Conservation (phyloP, 2,888 invertebrate genomes). For the Phymatocera aterrima region DNA sequence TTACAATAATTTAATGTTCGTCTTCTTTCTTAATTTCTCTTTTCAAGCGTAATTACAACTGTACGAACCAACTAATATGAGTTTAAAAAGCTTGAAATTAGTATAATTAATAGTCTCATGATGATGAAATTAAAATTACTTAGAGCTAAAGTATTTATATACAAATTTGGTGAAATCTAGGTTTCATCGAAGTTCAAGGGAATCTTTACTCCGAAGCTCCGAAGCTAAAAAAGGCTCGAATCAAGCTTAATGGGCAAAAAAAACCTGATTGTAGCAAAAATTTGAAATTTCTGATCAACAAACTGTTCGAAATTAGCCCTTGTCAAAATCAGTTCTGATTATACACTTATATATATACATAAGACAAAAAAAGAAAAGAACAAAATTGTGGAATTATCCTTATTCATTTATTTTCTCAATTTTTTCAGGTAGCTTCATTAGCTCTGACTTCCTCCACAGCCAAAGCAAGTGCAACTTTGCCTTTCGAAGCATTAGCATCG, state of each 20-base stretch:
- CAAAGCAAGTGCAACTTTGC: constrained; percentile 62
- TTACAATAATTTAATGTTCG: too few relatives aligned
- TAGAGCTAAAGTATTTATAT: not conserved
- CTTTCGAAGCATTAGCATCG: constrained; percentile 67
- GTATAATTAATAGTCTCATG: not conserved
- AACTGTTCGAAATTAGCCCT: too few relatives aligned
- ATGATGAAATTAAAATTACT: not conserved
- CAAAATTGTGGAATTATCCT: too few relatives aligned
- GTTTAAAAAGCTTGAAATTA: not conserved
- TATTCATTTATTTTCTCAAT: not conserved
- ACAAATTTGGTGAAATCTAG: not conserved
- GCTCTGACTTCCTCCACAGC: constrained; percentile 65
- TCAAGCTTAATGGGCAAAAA: too few relatives aligned
- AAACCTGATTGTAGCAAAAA: too few relatives aligned
- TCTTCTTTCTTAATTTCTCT: not conserved
- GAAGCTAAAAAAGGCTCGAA: too few relatives aligned
- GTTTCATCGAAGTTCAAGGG: not conserved
- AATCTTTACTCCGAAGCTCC: not conserved
- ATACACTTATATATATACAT: too few relatives aligned
- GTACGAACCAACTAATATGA: not conserved
- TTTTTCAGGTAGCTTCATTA: constrained; percentile 51
- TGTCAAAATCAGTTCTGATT: too few relatives aligned
- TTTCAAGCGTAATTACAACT: not conserved
- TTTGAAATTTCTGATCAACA: too few relatives aligned
- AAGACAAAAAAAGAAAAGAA: too few relatives aligned